Evolutionary conservation across 2,888 invertebrate genomes (phyloP).

Genomic region (Drosophila siamana): DNA sequence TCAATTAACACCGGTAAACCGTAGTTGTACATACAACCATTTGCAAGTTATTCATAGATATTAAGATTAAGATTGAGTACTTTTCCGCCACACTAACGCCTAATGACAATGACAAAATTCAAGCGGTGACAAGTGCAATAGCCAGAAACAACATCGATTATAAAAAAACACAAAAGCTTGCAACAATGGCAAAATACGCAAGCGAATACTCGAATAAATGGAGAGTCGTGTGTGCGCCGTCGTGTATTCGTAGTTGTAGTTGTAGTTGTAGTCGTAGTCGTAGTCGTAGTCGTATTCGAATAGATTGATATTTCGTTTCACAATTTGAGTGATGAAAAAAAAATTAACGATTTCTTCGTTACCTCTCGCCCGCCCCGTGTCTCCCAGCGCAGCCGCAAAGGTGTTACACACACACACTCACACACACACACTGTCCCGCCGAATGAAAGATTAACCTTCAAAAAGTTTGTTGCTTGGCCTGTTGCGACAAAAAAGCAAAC

Average conservation of each 20-base stretch:
- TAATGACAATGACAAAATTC: constrained; percentile 41
- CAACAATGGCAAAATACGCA: constrained; percentile 17
- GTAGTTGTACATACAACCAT: not conserved
- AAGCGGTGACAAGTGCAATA: constrained; percentile 33
- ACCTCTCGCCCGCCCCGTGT: not conserved
- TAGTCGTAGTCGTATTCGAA: constrained; percentile 4
- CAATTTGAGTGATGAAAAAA: constrained; percentile 64
- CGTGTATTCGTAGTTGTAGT: not conserved
- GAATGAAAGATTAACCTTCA: constrained; percentile 73
- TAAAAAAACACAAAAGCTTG: constrained; percentile 8
- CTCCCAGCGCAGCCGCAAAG: constrained; percentile 7
- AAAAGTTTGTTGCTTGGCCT: constrained; percentile 28
- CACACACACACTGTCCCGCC: constrained; percentile 13
- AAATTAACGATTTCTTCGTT: constrained; percentile 57
- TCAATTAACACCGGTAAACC: constrained; percentile 24
- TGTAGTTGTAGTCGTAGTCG: too few species aligned
- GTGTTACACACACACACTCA: constrained; percentile 37
- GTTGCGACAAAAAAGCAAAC: constrained; percentile 63
- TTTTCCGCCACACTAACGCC: constrained; percentile 39
- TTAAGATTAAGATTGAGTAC: constrained; percentile 19
- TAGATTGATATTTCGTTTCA: constrained; percentile 40
- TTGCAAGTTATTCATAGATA: constrained; percentile 8
- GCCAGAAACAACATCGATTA: constrained; percentile 6
- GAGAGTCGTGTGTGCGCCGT: too few species aligned
- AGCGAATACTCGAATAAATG: not conserved